Base-by-base conservation (phyloP, 2,797 vertebrate species). In the Gadopsis bispinosus region DNA sequence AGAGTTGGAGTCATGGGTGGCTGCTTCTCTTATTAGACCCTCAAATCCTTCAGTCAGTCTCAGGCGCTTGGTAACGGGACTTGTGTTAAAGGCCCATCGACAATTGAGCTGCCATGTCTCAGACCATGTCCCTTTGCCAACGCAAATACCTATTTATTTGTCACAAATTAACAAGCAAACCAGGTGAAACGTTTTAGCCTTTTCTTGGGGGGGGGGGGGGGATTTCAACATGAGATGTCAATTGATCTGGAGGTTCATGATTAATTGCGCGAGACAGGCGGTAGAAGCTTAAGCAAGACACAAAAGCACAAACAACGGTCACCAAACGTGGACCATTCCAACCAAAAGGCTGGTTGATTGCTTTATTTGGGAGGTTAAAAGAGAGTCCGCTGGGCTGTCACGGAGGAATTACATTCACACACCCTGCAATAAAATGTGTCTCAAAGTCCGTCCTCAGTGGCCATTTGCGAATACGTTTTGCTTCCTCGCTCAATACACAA, bases 11-110 rank as follows among this genome's bases (percentile, higher is more conserved):
- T 81, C 89, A 90, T 75, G 87, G 69, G 67, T 81, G 85, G 87
- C 88, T 93, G 90, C 76, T 69, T 90, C 68, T 89, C 85, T 92
- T 87, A 91, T 88, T 94, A 92, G 77, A 88, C 81, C 60, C 89
- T 89, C 82, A 84, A 89, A 91, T 90, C 87, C 73, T 64, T 82
- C 79, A 78, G 75, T 84, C 69, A 67, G 77, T 84, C 77, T 86
- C 76, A 77, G 76, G 73, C 80, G 83, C 77, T 84, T 22, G 13
- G 86, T 55, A 43, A 85, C 63, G 83, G 80, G 73, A 77, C 70
- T 82, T 22, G 41, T 62, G 55, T 66, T 83, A 54, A 68, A 68
- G 83, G 78, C 35, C 45, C 37, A 69, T 77, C 55, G 66, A 83
- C 73, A 66, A 72, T 19, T 64, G 45, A 72, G 79, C 70, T 39